Base-by-base conservation (phyloP, 1,140 invertebrate species). In the Cotesia chilonis region DNA sequence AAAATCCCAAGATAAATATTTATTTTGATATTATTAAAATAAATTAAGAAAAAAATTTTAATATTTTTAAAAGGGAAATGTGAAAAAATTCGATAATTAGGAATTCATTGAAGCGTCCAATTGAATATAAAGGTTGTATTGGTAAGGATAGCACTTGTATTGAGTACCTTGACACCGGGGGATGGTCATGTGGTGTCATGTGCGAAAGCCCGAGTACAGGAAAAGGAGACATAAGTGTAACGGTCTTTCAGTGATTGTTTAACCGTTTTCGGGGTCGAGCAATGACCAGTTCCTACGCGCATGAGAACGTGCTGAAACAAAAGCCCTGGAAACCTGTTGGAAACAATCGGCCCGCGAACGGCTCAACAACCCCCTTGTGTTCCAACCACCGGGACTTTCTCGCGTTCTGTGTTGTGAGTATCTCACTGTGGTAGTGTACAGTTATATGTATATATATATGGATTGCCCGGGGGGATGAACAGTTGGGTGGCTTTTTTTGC, bases 321-420 rank as follows among this genome's bases (percentile, higher is more conserved):
- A 41, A 38, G 6, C 5, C 9, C 14, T 47, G 7, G 36, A 9
- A 37, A 38, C 28, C 57, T 20, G 54, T 47, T 36, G 41, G 47
- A 71, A 74, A 70, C 64, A 14, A 60, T 51, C 52, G 55, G 52
- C 51, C 60, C 61, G 20, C 9, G 47, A 28, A 63, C 66, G 63
- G 54, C 54, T 55, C 14, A n/a, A 55, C 54, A 55, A 55, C 54
- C 54, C 67, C 64, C 67, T 47, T 61, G 47, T 65, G 47, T 75
- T 66, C 55, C 71, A 41, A 77, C 71, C 74, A 72, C 68, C 72
- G 73, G 71, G 51, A 69, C 76, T 76, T 71, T 76, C 76, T 73
- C 60, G 36, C 67, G 17, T 67, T 38, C 61, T 47, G 41, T 41
- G 38, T 47, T 47, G 41, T 6, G 41, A 47, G 41, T 47, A 47